A percentile compares a stretch with the other conserved stretches of the same genome.
phyloP scores from a whole-genome alignment of 2,797 vertebrate genomes.

The Tauraco hartlaubi region DNA sequence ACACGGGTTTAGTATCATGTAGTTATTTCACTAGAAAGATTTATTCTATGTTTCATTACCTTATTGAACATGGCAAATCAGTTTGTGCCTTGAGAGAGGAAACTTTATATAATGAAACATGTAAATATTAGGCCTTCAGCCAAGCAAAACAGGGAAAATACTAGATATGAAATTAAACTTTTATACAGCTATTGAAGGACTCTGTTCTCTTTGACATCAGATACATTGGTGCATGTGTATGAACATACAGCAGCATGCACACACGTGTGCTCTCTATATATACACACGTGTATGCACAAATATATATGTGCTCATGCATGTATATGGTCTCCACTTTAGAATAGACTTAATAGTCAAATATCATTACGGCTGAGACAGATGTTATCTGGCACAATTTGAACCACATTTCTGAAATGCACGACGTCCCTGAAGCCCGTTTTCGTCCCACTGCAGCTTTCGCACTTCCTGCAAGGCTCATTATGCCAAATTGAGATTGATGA shows the following conservation, averaged over 20 bases:
- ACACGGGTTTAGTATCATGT: background rate
- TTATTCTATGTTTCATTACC: background rate
- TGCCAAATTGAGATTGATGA: conserved; percentile 62
- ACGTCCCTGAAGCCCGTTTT: background rate
- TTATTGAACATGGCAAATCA: background rate
- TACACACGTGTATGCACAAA: background rate
- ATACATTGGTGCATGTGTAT: background rate
- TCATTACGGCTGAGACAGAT: background rate
- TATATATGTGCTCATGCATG: fast-evolving
- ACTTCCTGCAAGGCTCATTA: conserved; percentile 36
- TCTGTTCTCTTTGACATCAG: background rate
- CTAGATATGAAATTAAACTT: background rate
- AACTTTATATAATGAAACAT: background rate
- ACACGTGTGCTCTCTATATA: fast-evolving
- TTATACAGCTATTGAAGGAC: background rate
- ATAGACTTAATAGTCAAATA: background rate
- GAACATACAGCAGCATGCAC: background rate
- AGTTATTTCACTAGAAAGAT: conserved; percentile 14
- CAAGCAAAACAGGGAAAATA: background rate
- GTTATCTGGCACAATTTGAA: background rate
- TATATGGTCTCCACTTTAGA: background rate
- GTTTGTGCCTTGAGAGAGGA: background rate
- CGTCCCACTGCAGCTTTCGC: conserved; percentile 5
- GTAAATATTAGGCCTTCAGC: background rate
- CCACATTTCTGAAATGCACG: background rate